phyloP scores from a whole-genome alignment of 2,888 invertebrate genomes.

The Frankliniella fusca region DNA sequence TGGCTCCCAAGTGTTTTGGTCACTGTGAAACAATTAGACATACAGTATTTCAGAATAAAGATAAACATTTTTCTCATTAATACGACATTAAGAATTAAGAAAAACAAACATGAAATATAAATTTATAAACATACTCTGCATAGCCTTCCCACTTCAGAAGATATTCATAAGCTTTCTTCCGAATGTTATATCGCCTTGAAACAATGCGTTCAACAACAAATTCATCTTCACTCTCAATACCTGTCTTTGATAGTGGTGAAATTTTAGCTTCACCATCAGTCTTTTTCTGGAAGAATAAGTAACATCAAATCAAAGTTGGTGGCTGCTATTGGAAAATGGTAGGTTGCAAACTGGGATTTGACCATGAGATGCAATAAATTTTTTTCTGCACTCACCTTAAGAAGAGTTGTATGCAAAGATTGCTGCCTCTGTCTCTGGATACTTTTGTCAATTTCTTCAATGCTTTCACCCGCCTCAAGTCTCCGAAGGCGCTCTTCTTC shows the following conservation, averaged over 20 bases:
- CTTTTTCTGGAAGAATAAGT: background rate
- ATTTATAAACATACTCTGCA: constrained; percentile 57
- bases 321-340: no score
- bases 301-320: background rate
- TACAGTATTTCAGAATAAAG: background rate
- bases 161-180: constrained; percentile 70
- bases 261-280: constrained; percentile 6
- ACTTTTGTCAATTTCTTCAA: constrained; percentile 15
- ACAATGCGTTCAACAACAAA: constrained; percentile 77
- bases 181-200: constrained; percentile 76
- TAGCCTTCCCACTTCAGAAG: constrained; percentile 82
- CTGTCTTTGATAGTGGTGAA: constrained; percentile 20
- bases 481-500: constrained; percentile 26
- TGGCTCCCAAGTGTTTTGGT: constrained; percentile 82
- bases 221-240: constrained; percentile 52
- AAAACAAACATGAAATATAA: constrained; percentile 30
- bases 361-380: no score
- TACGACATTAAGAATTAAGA: background rate
- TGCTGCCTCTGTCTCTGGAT: constrained; percentile 1
- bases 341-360: no score
- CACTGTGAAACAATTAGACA: constrained; percentile 49
- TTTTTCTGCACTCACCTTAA: background rate
- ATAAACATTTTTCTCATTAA: background rate
- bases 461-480: background rate
- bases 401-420: background rate